phyloP scores from a whole-genome alignment of 1,140 invertebrate species.

The Copidosoma floridanum region DNA sequence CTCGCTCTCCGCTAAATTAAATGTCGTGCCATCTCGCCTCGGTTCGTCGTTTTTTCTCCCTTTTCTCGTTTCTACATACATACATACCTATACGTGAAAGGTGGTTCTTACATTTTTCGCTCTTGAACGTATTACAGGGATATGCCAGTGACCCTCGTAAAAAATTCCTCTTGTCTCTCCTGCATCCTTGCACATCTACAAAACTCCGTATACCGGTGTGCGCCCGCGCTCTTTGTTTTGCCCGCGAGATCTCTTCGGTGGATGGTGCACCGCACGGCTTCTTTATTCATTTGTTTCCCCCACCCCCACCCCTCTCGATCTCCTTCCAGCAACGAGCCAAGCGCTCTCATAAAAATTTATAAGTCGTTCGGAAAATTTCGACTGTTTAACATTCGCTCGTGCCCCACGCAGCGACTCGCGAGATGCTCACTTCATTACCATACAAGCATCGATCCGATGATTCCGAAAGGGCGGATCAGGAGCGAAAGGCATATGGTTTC shows the following conservation, averaged over 20 bases:
- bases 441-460: slow-evolving; percentile 13
- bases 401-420: slow-evolving; percentile 2
- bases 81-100: too few relatives aligned
- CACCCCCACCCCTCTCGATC: too few relatives aligned
- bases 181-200: too few relatives aligned
- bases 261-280: slow-evolving; percentile 1
- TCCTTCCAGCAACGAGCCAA: too few relatives aligned
- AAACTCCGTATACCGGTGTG: too few relatives aligned
- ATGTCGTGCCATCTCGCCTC: slow-evolving; percentile 29
- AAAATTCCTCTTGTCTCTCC: not conserved
- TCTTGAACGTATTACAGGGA: not conserved
- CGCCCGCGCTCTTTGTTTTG: not conserved
- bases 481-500: too few relatives aligned
- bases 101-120: too few relatives aligned
- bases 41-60: not conserved
- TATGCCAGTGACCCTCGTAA: slow-evolving; percentile 10
- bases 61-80: not conserved
- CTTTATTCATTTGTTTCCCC: slow-evolving; percentile 18
- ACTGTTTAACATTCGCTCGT: slow-evolving; percentile 7
- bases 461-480: too few relatives aligned
- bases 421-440: too few relatives aligned
- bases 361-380: slow-evolving; percentile 11
- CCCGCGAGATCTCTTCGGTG: slow-evolving; percentile 6
- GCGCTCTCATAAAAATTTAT: slow-evolving; percentile 18
- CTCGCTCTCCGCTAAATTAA: slow-evolving; percentile 48